A percentile compares a stretch with the other conserved stretches of the same genome.
These are phyloP conservation scores for Rhagoletis pomonella DNA, from an alignment of 1,140 invertebrate genomes.

Conservation along the genomic window DNA sequence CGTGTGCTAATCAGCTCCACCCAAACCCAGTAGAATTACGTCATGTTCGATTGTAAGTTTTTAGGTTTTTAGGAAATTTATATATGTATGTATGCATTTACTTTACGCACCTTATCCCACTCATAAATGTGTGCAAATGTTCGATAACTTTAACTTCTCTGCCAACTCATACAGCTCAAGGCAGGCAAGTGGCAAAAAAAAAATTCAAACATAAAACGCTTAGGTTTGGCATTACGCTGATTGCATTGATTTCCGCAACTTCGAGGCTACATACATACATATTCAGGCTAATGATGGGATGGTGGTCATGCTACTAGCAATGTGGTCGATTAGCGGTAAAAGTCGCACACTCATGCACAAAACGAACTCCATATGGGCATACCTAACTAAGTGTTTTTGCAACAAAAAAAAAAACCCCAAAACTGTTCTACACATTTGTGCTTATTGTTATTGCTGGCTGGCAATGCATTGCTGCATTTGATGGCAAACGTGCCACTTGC, in stretches of 20 bases:
- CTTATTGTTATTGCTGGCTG: not conserved
- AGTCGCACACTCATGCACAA: not conserved
- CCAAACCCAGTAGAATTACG: no score
- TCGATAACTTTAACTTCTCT: not conserved
- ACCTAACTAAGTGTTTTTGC: not conserved
- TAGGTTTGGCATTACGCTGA: not conserved
- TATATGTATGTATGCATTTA: not conserved
- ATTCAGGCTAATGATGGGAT: not conserved
- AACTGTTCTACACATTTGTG: not conserved
- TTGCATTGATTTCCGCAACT: constrained; percentile 34
- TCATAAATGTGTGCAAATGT: not conserved
- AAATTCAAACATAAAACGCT: not conserved
- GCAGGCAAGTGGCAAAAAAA: not conserved
- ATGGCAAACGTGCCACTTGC: constrained; percentile 14
- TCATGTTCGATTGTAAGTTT: no score
- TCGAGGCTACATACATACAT: no score
- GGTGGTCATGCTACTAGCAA: not conserved
- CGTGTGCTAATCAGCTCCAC: no score
- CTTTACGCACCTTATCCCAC: not conserved
- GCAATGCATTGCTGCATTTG: constrained; percentile 28
- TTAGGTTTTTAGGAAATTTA: no score
- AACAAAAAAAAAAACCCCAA: no score
- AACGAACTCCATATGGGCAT: not conserved
- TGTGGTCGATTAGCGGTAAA: not conserved
- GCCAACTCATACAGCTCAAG: constrained; percentile 10